Conservation (phyloP, 2,113 vertebrate genomes). For the Stomatorhinus ivindoensis region DNA sequence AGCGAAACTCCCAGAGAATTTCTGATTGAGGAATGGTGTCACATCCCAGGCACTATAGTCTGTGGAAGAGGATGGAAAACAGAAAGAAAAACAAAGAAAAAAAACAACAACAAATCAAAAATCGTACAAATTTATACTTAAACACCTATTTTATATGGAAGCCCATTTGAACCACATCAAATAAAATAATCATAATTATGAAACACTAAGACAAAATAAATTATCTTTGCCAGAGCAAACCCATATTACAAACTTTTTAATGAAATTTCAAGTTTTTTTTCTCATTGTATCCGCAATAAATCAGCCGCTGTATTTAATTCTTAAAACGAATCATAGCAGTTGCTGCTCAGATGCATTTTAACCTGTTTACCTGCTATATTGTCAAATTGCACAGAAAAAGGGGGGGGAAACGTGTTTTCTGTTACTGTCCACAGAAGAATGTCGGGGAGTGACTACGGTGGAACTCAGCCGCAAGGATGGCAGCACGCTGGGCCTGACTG, state of each 20-base stretch:
- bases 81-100: background rate
- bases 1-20: background rate
- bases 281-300: background rate
- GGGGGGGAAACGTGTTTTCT: background rate
- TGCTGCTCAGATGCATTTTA: background rate
- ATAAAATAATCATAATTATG: background rate
- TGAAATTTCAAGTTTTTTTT: background rate
- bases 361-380: background rate
- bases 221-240: background rate
- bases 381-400: background rate
- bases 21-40: background rate
- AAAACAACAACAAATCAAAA: background rate
- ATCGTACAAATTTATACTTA: background rate
- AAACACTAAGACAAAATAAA: background rate
- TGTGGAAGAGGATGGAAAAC: background rate
- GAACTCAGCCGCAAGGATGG: slow-evolving; percentile 95
- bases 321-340: background rate
- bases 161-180: background rate
- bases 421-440: slow-evolving; percentile 71
- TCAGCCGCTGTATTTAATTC: background rate
- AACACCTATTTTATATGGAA: background rate
- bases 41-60: background rate
- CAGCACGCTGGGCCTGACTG: slow-evolving; percentile 88
- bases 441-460: slow-evolving; percentile 83
- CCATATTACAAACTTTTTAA: background rate